phyloP scores from a whole-genome alignment of 2,888 invertebrate genomes.

The Drosophila formosana region DNA sequence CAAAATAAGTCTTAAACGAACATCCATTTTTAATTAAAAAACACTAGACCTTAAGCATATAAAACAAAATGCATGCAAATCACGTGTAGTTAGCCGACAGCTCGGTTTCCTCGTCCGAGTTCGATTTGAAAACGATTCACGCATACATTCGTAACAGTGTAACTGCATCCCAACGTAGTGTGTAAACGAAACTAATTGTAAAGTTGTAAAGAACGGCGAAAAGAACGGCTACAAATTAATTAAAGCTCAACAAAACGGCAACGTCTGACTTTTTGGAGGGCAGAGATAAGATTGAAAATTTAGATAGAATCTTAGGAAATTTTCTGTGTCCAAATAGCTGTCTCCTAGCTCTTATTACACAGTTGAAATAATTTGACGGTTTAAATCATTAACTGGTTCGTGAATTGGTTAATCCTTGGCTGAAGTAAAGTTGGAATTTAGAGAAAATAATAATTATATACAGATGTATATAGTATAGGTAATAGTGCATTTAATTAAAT shows the following conservation, averaged over 20 bases:
- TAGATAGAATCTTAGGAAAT: no score
- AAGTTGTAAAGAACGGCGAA: slow-evolving; percentile 34
- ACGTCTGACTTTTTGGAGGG: neutral
- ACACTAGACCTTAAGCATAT: slow-evolving; percentile 42
- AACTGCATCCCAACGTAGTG: slow-evolving; percentile 70
- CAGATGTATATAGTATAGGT: neutral
- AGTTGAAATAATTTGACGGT: no score
- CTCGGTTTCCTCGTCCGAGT: neutral
- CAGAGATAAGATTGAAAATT: no score
- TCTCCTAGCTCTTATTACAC: no score
- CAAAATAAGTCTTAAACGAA: slow-evolving; percentile 33
- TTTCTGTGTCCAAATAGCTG: no score
- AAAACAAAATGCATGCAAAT: slow-evolving; percentile 17
- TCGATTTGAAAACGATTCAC: slow-evolving; percentile 42
- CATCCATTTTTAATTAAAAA: slow-evolving; percentile 27
- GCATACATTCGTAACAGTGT: slow-evolving; percentile 79
- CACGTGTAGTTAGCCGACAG: slow-evolving; percentile 6
- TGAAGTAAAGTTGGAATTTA: no score
- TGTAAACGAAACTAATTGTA: slow-evolving; percentile 45
- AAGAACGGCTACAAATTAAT: slow-evolving; percentile 55
- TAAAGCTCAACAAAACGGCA: slow-evolving; percentile 48
- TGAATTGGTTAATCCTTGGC: no score
- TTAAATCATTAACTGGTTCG: no score
- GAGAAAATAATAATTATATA: no score
- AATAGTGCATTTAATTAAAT: neutral